Evolutionary conservation across 1,140 invertebrate species (phyloP).

Genomic region (Idris sp.): DNA sequence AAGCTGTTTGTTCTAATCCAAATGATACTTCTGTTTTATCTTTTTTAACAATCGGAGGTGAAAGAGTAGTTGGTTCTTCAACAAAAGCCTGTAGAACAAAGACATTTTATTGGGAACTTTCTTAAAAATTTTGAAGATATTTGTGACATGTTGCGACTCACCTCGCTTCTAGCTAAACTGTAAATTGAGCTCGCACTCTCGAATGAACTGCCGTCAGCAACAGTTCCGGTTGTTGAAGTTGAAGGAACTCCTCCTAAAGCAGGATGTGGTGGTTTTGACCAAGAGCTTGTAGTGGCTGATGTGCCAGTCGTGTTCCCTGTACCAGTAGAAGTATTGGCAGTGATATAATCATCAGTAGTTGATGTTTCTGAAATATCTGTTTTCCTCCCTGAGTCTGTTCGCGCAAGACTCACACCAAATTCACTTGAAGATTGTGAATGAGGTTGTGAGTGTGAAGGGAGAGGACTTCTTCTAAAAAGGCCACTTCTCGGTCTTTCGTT

Average conservation of each 20-base stretch:
- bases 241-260: conserved; percentile 72
- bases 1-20: conserved; percentile 65
- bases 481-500: conserved; percentile 71
- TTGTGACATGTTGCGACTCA: too few species aligned
- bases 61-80: conserved; percentile 73
- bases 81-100: conserved; percentile 68
- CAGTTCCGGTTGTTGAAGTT: conserved; percentile 78
- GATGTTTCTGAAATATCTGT: conserved; percentile 90
- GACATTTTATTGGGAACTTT: neutral
- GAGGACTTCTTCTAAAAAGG: conserved; percentile 71
- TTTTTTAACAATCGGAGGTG: conserved; percentile 63
- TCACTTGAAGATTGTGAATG: conserved; percentile 77
- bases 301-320: conserved; percentile 80
- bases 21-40: conserved; percentile 69
- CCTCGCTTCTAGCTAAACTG: conserved; percentile 85
- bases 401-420: conserved; percentile 76
- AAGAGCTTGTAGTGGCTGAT: conserved; percentile 74
- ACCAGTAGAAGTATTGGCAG: conserved; percentile 89
- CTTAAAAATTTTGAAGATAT: too few species aligned
- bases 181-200: conserved; percentile 89
- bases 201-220: conserved; percentile 86
- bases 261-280: conserved; percentile 71
- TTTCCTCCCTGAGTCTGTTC: conserved; percentile 86
- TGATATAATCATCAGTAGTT: conserved; percentile 92
- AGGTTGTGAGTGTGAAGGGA: conserved; percentile 68